phyloP scores from a whole-genome alignment of 2,888 invertebrate genomes.

The Tanytarsus gracilentus region DNA sequence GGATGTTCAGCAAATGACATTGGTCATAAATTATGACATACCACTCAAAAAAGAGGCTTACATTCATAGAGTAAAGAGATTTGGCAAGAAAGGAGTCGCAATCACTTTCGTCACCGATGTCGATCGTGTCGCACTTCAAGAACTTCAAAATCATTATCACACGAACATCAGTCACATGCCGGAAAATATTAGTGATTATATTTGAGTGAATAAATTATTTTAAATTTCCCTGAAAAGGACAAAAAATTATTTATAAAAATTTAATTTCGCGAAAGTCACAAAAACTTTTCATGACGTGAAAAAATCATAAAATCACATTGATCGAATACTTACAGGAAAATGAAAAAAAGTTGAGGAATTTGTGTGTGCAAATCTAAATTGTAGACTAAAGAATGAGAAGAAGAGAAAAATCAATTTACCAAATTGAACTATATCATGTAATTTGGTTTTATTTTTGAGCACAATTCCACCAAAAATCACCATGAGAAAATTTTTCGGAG shows the following conservation, averaged over 20 bases:
- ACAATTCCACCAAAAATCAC: neutral
- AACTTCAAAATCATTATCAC: constrained; percentile 97
- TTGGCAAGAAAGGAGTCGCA: constrained; percentile 99
- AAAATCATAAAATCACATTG: too few species aligned
- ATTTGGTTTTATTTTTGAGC: constrained; percentile 26
- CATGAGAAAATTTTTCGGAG: neutral
- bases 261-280: too few species aligned
- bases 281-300: too few species aligned
- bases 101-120: constrained; percentile 98
- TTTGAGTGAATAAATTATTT: constrained; percentile 66
- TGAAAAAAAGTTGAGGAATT: constrained; percentile 4
- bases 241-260: too few species aligned
- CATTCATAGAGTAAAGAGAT: constrained; percentile 99
- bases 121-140: constrained; percentile 87
- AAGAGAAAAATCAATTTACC: constrained; percentile 26
- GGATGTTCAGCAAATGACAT: constrained; percentile 98
- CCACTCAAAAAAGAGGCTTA: constrained; percentile 99
- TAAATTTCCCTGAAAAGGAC: too few species aligned
- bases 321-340: too few species aligned
- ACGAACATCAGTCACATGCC: constrained; percentile 99
- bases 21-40: constrained; percentile 99
- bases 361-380: neutral
- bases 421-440: constrained; percentile 29
- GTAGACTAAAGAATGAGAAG: neutral
- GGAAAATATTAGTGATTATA: constrained; percentile 97